Evolutionary conservation across 2,888 invertebrate species (phyloP), one percentile per base, ranked within the genome.

Genomic region (Agonopterix heracliana): DNA sequence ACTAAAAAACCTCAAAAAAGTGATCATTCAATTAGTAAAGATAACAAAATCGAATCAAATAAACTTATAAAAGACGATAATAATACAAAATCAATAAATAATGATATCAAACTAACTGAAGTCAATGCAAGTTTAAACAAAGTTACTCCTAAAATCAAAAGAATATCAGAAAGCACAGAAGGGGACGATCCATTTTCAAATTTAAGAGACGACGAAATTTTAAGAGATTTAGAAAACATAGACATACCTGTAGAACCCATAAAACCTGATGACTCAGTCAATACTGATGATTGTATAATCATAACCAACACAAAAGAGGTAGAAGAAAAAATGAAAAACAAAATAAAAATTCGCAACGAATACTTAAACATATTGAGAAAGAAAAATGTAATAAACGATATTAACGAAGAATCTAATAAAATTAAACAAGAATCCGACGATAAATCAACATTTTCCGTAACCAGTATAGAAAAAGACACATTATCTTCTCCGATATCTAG

Each of bases 221-320:
- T 79, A 0, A 63, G 56, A 10, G 65, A 69, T 50, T 60, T 82
- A 12, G 78, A 80, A 56, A 76, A 67, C 52, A 74, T 79, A 46
- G 63, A 71, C 1, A 80, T 82, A 51, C 82, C 82, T 3, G 57
- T 76, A 2, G 63, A 66, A 50, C 10, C 13, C 0, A 11, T 34
- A 36, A 10, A 11, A 3, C 8, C 9, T 7, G 45, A 36, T 35
- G 45, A 10, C n/a, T 14, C 11, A 10, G 10, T 2, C 7, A 36
- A 34, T 1, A 10, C 1, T 3, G 36, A 45, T 35, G 8, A 11
- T 11, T 12, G 9, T 1, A 11, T 36, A 36, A 10, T 13, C n/a
- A 13, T 9, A 36, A 45, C 13, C 3, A 11, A 11, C 12, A 2
- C 9, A 7, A 26, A 26, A 26, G 41, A 41, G 10, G 10, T 12